phyloP scores from a whole-genome alignment of 2,113 vertebrate genomes.

The Xiphophorus hellerii region DNA sequence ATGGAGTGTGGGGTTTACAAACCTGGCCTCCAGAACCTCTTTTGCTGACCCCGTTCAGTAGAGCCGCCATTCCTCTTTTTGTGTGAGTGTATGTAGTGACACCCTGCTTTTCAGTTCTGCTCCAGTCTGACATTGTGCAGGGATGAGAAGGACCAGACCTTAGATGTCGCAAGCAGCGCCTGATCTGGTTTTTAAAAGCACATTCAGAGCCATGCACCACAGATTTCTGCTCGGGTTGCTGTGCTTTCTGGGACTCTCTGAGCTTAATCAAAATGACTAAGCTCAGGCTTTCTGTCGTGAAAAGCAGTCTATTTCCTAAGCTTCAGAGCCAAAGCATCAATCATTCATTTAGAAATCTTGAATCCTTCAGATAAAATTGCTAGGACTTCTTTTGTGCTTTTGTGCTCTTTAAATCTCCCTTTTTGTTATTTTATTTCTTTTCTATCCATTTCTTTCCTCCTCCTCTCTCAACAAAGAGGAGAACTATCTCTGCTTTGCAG shows the following conservation, averaged over 20 bases:
- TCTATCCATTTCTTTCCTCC: constrained; percentile 8
- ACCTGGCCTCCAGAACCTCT: constrained; percentile 62
- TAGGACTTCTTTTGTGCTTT: constrained; percentile 37
- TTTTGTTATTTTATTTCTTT: constrained; percentile 24
- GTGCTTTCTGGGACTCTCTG: constrained; percentile 46
- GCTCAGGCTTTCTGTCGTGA: constrained; percentile 44
- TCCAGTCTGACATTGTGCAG: constrained; percentile 68
- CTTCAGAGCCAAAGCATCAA: constrained; percentile 40
- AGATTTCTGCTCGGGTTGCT: constrained; percentile 37
- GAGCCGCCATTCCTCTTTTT: constrained; percentile 34
- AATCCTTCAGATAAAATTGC: constrained; percentile 48
- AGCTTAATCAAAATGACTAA: constrained; percentile 63
- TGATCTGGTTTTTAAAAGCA: constrained; percentile 57
- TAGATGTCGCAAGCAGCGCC: constrained; percentile 54
- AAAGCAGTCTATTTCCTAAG: constrained; percentile 48
- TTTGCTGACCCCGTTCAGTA: constrained; percentile 61
- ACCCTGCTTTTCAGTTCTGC: constrained; percentile 46
- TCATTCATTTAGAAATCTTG: constrained; percentile 58
- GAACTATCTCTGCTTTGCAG: constrained; percentile 56
- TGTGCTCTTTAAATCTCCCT: constrained; percentile 24
- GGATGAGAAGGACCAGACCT: constrained; percentile 66
- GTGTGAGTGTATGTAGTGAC: constrained; percentile 33
- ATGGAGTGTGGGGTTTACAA: constrained; percentile 70
- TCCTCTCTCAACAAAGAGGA: constrained; percentile 40
- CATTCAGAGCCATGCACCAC: constrained; percentile 37